Conservation (phyloP, 2,888 invertebrate species). For the Ochlodes sylvanus region DNA sequence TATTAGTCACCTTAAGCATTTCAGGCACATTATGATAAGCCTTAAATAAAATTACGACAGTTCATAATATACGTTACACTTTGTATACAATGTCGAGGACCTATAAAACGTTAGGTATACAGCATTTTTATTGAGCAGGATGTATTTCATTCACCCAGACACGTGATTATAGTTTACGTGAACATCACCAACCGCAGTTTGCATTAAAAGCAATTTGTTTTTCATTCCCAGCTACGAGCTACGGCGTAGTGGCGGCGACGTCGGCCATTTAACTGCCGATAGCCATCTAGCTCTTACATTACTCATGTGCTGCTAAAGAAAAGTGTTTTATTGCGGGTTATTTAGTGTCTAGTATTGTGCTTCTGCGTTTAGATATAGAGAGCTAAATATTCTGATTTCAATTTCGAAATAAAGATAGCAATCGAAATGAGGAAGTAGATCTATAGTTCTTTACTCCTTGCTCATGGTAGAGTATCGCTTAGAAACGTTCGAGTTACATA, state of each 20-base stretch:
- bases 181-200: slow-evolving; percentile 18
- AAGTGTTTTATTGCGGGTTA: slow-evolving; percentile 22
- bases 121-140: neutral
- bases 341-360: slow-evolving; percentile 12
- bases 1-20: too few relatives aligned
- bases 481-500: too few relatives aligned
- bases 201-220: slow-evolving; percentile 25
- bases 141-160: slow-evolving; percentile 5
- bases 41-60: neutral
- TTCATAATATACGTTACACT: slow-evolving; percentile 1
- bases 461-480: too few relatives aligned
- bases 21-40: too few relatives aligned
- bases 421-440: neutral
- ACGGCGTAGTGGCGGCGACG: slow-evolving; percentile 28
- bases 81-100: neutral
- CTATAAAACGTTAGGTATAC: too few relatives aligned
- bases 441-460: too few relatives aligned
- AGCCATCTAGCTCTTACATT: slow-evolving; percentile 25
- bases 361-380: neutral
- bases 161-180: slow-evolving; percentile 2
- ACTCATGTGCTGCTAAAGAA: slow-evolving; percentile 16
- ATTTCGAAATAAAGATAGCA: slow-evolving; percentile 2
- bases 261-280: slow-evolving; percentile 19
- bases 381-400: neutral
- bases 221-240: slow-evolving; percentile 22